Evolutionary conservation across 1,140 invertebrate species (phyloP), one percentile per base, ranked within the genome.

Genomic region (Macrobrachium nipponense): DNA sequence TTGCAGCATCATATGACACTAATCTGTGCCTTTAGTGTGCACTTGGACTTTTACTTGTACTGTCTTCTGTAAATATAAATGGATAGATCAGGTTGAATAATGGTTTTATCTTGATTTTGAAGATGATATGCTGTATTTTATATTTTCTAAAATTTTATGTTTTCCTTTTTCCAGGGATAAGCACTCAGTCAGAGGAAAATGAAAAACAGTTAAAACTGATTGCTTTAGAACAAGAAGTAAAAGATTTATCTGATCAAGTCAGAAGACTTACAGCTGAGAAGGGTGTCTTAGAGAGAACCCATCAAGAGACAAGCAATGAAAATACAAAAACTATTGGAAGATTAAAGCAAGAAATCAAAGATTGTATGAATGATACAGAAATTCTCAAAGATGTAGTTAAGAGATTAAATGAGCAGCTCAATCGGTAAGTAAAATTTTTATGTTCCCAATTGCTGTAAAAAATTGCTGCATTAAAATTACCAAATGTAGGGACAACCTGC

Each of bases 381-480:
- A 75, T 70, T 70, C 59, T 84, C n/a, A 84, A 84, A 58, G 82
- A 84, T 64, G 75, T 84, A 44, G 44, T 84, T n/a, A 84, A 84
- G 17, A 77, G 82, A 58, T 64, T 84, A 18, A 84, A 84, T 84
- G 82, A 84, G 44, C 73, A 84, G 59, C 51, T 84, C 12, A 84
- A 84, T 70, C 36, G 82, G 82, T 84, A 84, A 73, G 17, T 15
- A 23, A n/a, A 4, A 59, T 20, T 4, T 1, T 58, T 1, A 44
- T 77, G 2, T 23, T 59, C 15, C 27, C 27, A 36, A 36, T 1
- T 36, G 27, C 4, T 36, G 1, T 36, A 36, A 36, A 36, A 36
- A 36, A 36, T 36, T n/a, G 36, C 43, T 10, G 43, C 66, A 70
- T 70, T 36, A 36, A 1, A 36, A 36, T 4, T 36, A 36, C 27